Conservation (phyloP, 2,888 invertebrate genomes). For the Lasioglossum marginatum region DNA sequence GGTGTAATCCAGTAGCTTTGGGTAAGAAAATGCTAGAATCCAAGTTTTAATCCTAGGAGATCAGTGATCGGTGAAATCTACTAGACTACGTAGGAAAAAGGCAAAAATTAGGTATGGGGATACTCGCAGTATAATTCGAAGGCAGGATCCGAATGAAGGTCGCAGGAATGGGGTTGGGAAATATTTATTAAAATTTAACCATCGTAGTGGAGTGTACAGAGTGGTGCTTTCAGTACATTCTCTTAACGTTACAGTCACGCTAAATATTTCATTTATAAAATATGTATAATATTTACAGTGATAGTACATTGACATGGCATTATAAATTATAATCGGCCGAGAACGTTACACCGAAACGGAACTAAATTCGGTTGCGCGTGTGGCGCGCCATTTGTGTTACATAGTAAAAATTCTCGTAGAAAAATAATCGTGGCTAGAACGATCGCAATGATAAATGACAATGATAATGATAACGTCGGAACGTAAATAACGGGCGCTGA, state of each 20-base stretch:
- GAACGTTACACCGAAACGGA: constrained; percentile 48
- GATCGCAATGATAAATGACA: constrained; percentile 50
- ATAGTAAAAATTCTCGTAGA: constrained; percentile 39
- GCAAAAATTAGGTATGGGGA: too few relatives aligned
- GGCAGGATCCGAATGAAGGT: background rate
- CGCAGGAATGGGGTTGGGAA: constrained; percentile 71
- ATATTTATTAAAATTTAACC: constrained; percentile 81
- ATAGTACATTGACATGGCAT: constrained; percentile 72
- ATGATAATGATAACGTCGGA: constrained; percentile 39
- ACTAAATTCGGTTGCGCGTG: constrained; percentile 43
- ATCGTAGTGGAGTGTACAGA: constrained; percentile 78
- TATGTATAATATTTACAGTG: constrained; percentile 81
- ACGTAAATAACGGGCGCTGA: constrained; percentile 37
- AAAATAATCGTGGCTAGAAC: constrained; percentile 56
- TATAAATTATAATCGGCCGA: constrained; percentile 67
- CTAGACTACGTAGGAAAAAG: too few relatives aligned
- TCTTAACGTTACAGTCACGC: constrained; percentile 79
- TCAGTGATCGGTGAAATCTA: too few relatives aligned
- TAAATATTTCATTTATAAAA: constrained; percentile 80
- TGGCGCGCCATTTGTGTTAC: constrained; percentile 48
- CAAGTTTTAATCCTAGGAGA: too few relatives aligned
- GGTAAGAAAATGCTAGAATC: too few relatives aligned
- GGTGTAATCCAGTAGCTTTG: too few relatives aligned
- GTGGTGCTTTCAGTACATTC: constrained; percentile 76
- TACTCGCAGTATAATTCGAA: background rate